Evolutionary conservation across 2,888 invertebrate species (phyloP).

Genomic region (Strigamia transsilvanica): DNA sequence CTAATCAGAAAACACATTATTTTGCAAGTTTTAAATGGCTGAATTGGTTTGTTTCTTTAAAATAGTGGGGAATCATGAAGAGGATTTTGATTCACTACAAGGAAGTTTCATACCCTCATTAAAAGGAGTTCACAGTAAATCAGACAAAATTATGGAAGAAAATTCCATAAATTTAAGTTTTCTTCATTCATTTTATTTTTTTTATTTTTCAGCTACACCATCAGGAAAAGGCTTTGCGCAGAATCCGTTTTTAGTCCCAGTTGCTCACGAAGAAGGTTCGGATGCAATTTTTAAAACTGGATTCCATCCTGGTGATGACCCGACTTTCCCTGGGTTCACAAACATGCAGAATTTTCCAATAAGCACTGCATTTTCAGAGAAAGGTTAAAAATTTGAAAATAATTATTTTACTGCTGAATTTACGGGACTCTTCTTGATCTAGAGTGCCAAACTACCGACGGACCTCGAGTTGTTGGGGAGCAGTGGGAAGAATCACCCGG

Average conservation of each 20-base stretch:
- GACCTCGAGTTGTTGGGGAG: slow-evolving; percentile 56
- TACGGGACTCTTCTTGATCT: neutral
- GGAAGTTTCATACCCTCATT: neutral
- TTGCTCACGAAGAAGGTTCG: slow-evolving; percentile 38
- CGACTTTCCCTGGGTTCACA: slow-evolving; percentile 39
- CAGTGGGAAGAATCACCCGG: slow-evolving; percentile 59
- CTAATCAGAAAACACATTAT: neutral
- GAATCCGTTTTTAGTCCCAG: slow-evolving; percentile 37
- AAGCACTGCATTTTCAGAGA: slow-evolving; percentile 34
- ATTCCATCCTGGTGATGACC: slow-evolving; percentile 6
- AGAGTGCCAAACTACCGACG: slow-evolving; percentile 39
- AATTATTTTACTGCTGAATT: neutral
- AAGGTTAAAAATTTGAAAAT: neutral
- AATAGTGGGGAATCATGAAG: slow-evolving; percentile 37
- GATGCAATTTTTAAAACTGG: slow-evolving; percentile 51
- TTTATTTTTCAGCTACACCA: neutral
- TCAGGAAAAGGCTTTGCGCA: neutral
- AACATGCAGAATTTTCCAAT: slow-evolving; percentile 40
- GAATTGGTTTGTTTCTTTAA: neutral
- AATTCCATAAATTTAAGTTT: neutral
- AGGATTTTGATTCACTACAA: slow-evolving; percentile 40
- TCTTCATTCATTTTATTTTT: neutral
- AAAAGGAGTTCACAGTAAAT: slow-evolving; percentile 38
- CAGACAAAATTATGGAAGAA: neutral
- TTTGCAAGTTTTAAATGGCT: neutral